Evolutionary conservation across 2,888 invertebrate species (phyloP).

Genomic region (Melanophora roralis): DNA sequence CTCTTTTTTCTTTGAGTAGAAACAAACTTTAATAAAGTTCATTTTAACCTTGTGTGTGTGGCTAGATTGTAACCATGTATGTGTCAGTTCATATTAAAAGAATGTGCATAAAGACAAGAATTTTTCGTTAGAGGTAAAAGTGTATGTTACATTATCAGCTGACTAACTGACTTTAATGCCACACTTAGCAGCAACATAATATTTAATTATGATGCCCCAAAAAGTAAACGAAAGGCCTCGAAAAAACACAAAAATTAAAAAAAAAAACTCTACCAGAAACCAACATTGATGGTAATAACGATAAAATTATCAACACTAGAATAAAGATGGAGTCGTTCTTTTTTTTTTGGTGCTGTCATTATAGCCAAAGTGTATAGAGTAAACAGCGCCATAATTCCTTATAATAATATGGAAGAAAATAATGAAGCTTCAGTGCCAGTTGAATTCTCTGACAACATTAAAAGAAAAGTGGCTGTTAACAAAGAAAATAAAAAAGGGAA

Average conservation of each 20-base stretch:
- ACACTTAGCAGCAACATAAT: conserved; percentile 53
- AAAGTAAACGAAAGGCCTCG: background rate
- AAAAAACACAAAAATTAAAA: background rate
- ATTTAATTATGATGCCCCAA: conserved; percentile 53
- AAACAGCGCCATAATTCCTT: background rate
- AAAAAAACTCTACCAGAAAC: background rate
- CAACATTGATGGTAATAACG: conserved; percentile 12
- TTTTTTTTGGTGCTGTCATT: background rate
- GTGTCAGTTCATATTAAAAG: background rate
- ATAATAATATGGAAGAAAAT: background rate
- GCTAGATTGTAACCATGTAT: too few species aligned
- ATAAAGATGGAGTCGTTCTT: background rate
- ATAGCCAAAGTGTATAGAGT: background rate
- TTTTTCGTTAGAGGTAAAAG: background rate
- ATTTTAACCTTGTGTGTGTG: background rate
- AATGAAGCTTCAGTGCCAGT: background rate
- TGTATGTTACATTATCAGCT: conserved; percentile 35
- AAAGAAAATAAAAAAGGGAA: background rate
- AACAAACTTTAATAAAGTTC: background rate
- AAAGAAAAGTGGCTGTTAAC: background rate
- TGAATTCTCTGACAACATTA: background rate
- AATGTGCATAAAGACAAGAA: background rate
- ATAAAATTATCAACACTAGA: conserved; percentile 21
- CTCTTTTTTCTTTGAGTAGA: background rate
- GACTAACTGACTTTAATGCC: conserved; percentile 47